Conservation (phyloP, 2,113 vertebrate genomes). For the Corvus cornix region DNA sequence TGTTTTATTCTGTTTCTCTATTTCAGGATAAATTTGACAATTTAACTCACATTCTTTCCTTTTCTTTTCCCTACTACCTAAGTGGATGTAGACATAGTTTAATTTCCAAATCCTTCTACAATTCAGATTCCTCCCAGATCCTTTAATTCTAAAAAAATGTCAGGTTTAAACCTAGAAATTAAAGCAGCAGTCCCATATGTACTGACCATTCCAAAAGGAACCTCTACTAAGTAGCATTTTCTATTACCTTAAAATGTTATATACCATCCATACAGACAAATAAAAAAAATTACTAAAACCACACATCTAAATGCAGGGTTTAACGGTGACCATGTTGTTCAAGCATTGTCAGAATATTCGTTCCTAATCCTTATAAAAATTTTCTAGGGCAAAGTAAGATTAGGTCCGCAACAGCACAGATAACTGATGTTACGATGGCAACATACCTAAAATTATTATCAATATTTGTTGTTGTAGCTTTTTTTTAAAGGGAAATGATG, state of each 20-base stretch:
- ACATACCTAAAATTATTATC: not conserved
- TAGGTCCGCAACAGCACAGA: not conserved
- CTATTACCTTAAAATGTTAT: not conserved
- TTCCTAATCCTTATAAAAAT: constrained; percentile 8
- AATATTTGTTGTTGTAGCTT: not conserved
- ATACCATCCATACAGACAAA: not conserved
- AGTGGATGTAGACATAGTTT: not conserved
- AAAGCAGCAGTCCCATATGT: fast-evolving
- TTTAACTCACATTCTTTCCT: not conserved
- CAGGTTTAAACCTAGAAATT: not conserved
- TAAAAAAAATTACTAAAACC: not conserved
- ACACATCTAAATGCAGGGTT: not conserved
- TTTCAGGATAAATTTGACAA: not conserved
- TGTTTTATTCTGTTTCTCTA: not conserved
- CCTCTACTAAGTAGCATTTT: not conserved
- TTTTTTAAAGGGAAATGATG: not conserved
- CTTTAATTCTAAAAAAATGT: not conserved
- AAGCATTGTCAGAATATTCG: not conserved
- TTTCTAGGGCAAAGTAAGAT: constrained; percentile 60
- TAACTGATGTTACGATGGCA: not conserved
- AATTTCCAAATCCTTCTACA: not conserved
- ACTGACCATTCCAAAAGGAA: not conserved
- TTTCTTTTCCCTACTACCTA: not conserved
- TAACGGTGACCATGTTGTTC: not conserved
- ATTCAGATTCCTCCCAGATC: not conserved